phyloP scores from a whole-genome alignment of 1,140 invertebrate genomes.

The Araneus ventricosus region DNA sequence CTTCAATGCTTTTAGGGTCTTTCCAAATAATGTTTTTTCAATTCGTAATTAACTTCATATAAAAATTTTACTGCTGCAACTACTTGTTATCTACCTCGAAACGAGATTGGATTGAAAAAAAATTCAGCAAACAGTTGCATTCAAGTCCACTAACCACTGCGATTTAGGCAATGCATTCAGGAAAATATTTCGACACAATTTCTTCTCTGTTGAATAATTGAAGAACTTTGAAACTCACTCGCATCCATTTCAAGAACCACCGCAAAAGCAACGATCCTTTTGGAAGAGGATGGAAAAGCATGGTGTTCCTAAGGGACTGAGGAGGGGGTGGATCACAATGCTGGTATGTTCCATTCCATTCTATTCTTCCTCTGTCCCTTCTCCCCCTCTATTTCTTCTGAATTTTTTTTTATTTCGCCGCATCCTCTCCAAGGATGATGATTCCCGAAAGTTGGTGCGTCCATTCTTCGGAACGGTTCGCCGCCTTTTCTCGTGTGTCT shows the following conservation, averaged over 20 bases:
- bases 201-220: constrained; percentile 14
- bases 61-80: too few species aligned
- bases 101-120: too few species aligned
- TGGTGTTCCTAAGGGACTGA: not conserved
- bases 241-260: not conserved
- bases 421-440: constrained; percentile 22
- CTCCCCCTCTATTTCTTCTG: too few species aligned
- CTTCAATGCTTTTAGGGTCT: too few species aligned
- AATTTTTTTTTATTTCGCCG: too few species aligned
- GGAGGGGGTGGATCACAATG: constrained; percentile 21
- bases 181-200: constrained; percentile 11
- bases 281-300: not conserved
- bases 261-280: not conserved
- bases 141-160: too few species aligned
- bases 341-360: not conserved
- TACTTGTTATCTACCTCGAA: too few species aligned
- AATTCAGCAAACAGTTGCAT: too few species aligned
- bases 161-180: too few species aligned
- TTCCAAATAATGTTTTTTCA: too few species aligned
- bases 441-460: constrained; percentile 46
- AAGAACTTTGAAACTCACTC: not conserved
- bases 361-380: not conserved
- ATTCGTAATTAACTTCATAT: too few species aligned
- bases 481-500: constrained; percentile 13
- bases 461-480: constrained; percentile 61